Conservation (phyloP, 2,888 invertebrate species). For the Matsumyia berberina region DNA sequence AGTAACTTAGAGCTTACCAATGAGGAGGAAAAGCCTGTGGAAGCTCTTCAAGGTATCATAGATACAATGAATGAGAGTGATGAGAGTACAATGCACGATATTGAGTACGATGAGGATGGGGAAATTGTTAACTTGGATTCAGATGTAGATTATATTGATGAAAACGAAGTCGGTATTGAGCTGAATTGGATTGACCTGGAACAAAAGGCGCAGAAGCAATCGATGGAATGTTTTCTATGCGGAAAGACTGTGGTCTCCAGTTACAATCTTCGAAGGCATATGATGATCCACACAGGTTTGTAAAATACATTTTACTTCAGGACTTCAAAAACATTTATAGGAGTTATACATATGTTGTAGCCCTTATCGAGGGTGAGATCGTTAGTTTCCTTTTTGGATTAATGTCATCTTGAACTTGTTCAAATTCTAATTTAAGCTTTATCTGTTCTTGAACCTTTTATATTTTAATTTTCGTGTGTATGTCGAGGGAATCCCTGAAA, state of each 20-base stretch:
- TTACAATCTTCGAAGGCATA: conserved; percentile 83
- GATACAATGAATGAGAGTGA: conserved; percentile 59
- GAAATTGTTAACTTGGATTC: conserved; percentile 72
- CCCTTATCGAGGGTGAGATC: too few species aligned
- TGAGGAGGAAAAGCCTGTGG: conserved; percentile 31
- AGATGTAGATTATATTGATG: conserved; percentile 76
- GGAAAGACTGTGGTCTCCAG: conserved; percentile 83
- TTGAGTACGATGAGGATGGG: conserved; percentile 76
- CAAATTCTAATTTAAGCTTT: too few species aligned
- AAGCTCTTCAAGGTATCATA: conserved; percentile 1
- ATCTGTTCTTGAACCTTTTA: too few species aligned
- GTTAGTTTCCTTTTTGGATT: too few species aligned
- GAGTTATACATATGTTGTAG: too few species aligned
- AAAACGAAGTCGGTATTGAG: conserved; percentile 77
- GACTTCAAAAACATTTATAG: not conserved
- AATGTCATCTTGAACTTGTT: too few species aligned
- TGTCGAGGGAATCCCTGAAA: too few species aligned
- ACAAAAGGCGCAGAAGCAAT: conserved; percentile 80
- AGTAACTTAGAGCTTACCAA: conserved; percentile 52
- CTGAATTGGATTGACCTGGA: conserved; percentile 80
- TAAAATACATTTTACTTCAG: not conserved
- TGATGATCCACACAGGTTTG: conserved; percentile 84
- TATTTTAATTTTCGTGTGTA: too few species aligned
- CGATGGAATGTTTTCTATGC: conserved; percentile 83
- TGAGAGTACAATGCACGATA: conserved; percentile 67